These are phyloP conservation scores for Candidula unifasciata DNA, from an alignment of 2,888 invertebrate genomes.

Conservation along the genomic window DNA sequence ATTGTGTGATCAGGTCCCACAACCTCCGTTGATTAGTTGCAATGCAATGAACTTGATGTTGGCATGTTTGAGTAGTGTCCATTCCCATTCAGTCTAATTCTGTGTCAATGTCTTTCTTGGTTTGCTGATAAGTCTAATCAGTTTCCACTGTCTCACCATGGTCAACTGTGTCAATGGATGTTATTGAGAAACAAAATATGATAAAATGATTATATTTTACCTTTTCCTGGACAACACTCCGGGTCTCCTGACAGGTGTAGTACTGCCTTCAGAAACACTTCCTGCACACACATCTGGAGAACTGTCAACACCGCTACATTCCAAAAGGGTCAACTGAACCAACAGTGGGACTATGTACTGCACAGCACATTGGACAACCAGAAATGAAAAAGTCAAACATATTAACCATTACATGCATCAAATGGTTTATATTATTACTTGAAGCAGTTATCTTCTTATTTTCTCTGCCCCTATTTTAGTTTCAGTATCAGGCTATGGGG, in stretches of 20 bases:
- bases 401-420: not conserved
- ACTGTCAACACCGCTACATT: not conserved
- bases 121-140: too few relatives aligned
- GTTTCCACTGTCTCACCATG: too few relatives aligned
- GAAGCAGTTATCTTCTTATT: too few relatives aligned
- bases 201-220: not conserved
- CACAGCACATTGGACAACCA: not conserved
- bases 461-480: too few relatives aligned
- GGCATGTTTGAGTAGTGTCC: too few relatives aligned
- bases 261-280: not conserved
- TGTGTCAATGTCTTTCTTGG: too few relatives aligned
- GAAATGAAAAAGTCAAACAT: not conserved
- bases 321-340: slow-evolving; percentile 32
- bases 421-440: too few relatives aligned
- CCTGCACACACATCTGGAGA: not conserved
- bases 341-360: slow-evolving; percentile 39
- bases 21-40: too few relatives aligned
- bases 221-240: slow-evolving; percentile 18
- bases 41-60: too few relatives aligned
- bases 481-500: too few relatives aligned
- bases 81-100: too few relatives aligned
- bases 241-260: not conserved
- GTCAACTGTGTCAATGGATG: not conserved
- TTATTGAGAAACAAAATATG: not conserved
- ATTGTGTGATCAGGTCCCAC: too few relatives aligned